These are phyloP conservation scores for Ctenopoma multispine DNA, from an alignment of 2,797 vertebrate species.

Conservation along the genomic window DNA sequence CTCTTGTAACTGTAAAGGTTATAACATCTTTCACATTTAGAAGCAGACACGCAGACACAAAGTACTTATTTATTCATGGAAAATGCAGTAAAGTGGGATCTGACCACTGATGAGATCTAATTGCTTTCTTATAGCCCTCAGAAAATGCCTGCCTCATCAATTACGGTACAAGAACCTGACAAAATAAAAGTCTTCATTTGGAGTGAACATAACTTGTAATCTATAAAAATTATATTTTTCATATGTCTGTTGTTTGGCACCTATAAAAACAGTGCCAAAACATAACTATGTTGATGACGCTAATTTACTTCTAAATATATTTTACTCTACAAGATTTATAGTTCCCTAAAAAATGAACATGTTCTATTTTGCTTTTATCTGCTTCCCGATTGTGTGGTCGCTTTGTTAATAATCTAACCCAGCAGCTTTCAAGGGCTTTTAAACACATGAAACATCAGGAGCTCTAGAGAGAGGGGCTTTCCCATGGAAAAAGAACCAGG, in stretches of 20 bases:
- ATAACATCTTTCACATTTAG: slow-evolving; percentile 23
- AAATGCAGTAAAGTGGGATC: slow-evolving; percentile 50
- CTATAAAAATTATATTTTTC: slow-evolving; percentile 38
- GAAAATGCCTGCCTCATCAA: slow-evolving; percentile 18
- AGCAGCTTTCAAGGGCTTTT: slow-evolving; percentile 9
- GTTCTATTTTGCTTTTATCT: slow-evolving; percentile 25
- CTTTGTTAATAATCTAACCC: slow-evolving; percentile 28
- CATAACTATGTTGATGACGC: no score
- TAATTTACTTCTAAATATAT: no score
- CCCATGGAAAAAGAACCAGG: slow-evolving; percentile 35
- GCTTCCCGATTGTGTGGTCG: slow-evolving; percentile 5
- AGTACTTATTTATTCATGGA: slow-evolving; percentile 48
- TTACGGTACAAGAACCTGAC: slow-evolving; percentile 5
- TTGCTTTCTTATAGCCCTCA: slow-evolving; percentile 29
- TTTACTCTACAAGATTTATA: slow-evolving; percentile 18
- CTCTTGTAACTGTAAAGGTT: slow-evolving; percentile 38
- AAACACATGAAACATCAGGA: slow-evolving; percentile 30
- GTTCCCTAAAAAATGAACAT: slow-evolving; percentile 18
- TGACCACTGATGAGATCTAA: slow-evolving; percentile 36
- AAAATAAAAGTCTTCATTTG: slow-evolving; percentile 20
- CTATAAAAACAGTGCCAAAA: slow-evolving; percentile 34
- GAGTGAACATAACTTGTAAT: slow-evolving; percentile 20
- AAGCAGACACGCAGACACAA: slow-evolving; percentile 33
- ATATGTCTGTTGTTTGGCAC: slow-evolving; percentile 39
- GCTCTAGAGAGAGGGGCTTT: slow-evolving; percentile 56